These are phyloP conservation scores for Circaetus gallicus DNA, from an alignment of 2,113 vertebrate species.

Conservation along the genomic window DNA sequence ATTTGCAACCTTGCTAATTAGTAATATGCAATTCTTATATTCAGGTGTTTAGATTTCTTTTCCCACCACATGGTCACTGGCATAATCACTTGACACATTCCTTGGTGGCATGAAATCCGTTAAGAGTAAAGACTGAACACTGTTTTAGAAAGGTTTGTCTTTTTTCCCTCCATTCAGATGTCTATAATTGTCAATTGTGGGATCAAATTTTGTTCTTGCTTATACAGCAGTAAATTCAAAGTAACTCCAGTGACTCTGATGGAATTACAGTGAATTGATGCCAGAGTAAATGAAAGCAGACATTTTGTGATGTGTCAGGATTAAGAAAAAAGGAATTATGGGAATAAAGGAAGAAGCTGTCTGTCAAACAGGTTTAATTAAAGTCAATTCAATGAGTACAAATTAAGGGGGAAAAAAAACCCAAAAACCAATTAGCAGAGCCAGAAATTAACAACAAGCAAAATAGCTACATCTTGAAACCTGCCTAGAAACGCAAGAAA, in stretches of 20 bases:
- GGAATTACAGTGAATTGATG: slow-evolving; percentile 7
- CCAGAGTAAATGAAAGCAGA: slow-evolving; percentile 16
- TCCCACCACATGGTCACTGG: background rate
- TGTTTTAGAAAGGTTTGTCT: background rate
- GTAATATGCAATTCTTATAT: background rate
- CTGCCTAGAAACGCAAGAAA: background rate
- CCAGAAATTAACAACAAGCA: background rate
- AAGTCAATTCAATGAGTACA: background rate
- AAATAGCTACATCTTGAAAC: background rate
- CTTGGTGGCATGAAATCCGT: background rate
- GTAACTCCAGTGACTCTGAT: background rate
- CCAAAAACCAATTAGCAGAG: background rate
- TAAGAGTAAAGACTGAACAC: background rate
- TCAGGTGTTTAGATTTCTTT: background rate
- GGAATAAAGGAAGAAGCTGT: background rate
- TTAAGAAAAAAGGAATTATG: slow-evolving; percentile 10
- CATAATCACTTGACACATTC: background rate
- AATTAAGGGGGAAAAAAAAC: background rate
- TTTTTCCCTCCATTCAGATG: background rate
- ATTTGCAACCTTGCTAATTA: background rate
- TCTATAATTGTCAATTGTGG: background rate
- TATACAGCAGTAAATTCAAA: slow-evolving; percentile 3
- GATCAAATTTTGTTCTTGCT: background rate
- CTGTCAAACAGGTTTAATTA: slow-evolving; percentile 43
- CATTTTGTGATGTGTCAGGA: background rate